Evolutionary conservation across 2,113 vertebrate species (phyloP), one percentile per base, ranked within the genome.

Genomic region (Laterallus jamaicensis): DNA sequence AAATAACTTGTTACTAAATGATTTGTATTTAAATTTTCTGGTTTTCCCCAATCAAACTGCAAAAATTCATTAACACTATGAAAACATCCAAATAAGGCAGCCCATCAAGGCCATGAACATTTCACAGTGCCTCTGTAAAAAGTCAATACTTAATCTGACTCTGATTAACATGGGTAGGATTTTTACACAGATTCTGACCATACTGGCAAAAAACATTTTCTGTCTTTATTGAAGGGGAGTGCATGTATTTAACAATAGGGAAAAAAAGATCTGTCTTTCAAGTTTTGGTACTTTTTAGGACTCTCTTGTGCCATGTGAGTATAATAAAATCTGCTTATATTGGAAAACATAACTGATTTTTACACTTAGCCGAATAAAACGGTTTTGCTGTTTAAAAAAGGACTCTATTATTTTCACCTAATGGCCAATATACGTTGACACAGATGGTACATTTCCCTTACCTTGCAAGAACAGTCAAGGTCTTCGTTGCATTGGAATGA

Each of bases 371-470:
- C 2, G 52, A 37, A 84, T 60, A 66, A 15, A 3, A 3, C 2
- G 6, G 0, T 9, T 83, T 82, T 83, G 24, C 26, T 66, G 4
- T 74, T 92, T 88, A 47, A 35, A 73, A 69, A 77, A 85, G 68
- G 10, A 16, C 14, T 63, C 20, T 39, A 44, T 39, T 55, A 24
- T 66, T 88, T 83, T 92, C 88, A 66, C 52, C 19, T 71, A 37
- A 35, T 86, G 68, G 73, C 80, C 59, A 70, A 63, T 90, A 63
- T 86, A 52, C 78, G 32, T 81, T 94, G 83, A 88, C 78, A 95
- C 42, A 90, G 86, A 86, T 88, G 69, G 22, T 39, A 76, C 90
- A 84, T 83, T 94, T 74, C 52, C 77, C 77, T 96, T 90, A 74
- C 64, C 80, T 91, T 88, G 76, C 86, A 95, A 86, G 63, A 70